Evolutionary conservation across 2,113 vertebrate species (phyloP), one percentile per base, ranked within the genome.

Genomic region (Hippopotamus amphibius): DNA sequence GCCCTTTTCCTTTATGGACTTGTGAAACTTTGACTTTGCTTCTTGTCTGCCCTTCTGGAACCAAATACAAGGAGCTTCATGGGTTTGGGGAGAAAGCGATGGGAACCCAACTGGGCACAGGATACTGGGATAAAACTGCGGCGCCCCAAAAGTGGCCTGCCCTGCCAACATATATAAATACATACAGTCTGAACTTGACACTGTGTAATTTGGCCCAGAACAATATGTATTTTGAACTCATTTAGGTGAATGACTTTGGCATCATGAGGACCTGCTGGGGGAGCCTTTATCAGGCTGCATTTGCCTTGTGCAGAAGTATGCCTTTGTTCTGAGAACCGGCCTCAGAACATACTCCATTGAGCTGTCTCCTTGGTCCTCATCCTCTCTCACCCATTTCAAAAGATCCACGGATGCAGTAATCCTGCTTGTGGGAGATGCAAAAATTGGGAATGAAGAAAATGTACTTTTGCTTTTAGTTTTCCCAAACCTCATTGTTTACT

Each of bases 181-280:
- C 69, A 21, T 87, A 77, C 37, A 84, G 80, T 82, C 81, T 65
- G 57, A 89, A 61, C 87, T 63, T 88, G 69, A 77, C 57, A 28
- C 92, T 90, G 59, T 96, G 57, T 74, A 94, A n/a, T 88, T 90
- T 90, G 61, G 94, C 96, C 66, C 11, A 0, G 43, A 22, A 16
- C 71, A 97, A 72, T 97, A 97, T 94, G 93, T 97, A 97, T 97
- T 98, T 97, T 97, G 96, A 96, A 97, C 71, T 98, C 93, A 95
- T 96, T 97, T 17, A 92, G 85, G 82, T 96, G 93, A 95, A 93
- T 96, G 28, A 0, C 57, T 96, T 97, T 92, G 79, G 66, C 91
- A 66, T 91, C 96, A 80, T n/a, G 13, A 87, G 71, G 80, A 24
- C 95, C 86, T 91, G 16, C 83, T 19, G 43, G 37, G 92, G 63